Conservation (phyloP, 1,140 invertebrate species). For the Heliconius eleuchia region DNA sequence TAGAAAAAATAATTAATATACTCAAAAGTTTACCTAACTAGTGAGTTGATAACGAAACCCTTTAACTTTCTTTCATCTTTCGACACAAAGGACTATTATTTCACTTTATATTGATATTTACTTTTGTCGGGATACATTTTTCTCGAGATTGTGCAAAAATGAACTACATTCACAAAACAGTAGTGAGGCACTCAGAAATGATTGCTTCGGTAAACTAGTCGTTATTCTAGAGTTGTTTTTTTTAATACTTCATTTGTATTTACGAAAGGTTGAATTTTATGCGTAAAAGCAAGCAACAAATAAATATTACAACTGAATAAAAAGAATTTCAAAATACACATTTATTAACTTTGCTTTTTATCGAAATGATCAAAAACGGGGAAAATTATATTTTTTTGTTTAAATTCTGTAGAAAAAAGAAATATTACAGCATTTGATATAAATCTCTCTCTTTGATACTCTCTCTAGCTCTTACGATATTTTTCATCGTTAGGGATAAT, state of each 20-base stretch:
- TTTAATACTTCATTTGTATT: not conserved
- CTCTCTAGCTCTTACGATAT: too few relatives aligned
- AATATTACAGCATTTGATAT: too few relatives aligned
- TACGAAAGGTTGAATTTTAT: not conserved
- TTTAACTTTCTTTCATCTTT: slow-evolving; percentile 22
- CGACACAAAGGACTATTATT: slow-evolving; percentile 16
- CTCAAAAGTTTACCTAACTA: slow-evolving; percentile 13
- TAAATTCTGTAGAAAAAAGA: too few relatives aligned
- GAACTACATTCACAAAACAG: too few relatives aligned
- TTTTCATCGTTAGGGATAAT: too few relatives aligned
- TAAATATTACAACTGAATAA: not conserved
- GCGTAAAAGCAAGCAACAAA: not conserved
- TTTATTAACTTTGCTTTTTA: not conserved
- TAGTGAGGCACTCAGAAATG: not conserved
- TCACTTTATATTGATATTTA: not conserved
- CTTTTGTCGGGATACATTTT: not conserved
- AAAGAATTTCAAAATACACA: not conserved
- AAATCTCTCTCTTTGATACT: too few relatives aligned
- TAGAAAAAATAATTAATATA: not conserved
- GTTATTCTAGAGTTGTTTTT: not conserved
- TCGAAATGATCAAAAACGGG: not conserved
- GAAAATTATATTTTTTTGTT: too few relatives aligned
- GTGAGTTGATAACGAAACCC: not conserved
- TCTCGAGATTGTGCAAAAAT: not conserved
- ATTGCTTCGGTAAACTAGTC: not conserved